A percentile compares a stretch with the other conserved stretches of the same genome.
Conservation (phyloP, 2,797 vertebrate species). For the Antennarius maculatus region DNA sequence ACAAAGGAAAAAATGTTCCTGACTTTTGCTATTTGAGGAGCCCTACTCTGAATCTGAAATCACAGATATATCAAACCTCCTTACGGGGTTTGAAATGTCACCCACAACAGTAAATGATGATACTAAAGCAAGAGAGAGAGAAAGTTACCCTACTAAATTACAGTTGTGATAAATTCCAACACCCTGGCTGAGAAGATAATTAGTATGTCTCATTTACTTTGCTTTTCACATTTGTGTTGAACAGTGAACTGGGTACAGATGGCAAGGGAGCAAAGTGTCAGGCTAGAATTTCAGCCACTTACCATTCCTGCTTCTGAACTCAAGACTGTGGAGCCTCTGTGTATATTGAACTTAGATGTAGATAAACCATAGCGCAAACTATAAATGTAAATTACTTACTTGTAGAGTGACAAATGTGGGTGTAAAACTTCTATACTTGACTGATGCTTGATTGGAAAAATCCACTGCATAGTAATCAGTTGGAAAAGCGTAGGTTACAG, state of each 20-base stretch:
- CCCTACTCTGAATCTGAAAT: conserved; percentile 1
- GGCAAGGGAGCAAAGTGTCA: conserved; percentile 13
- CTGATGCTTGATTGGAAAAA: too few species aligned
- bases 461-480: too few species aligned
- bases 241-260: conserved; percentile 32
- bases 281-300: conserved; percentile 18
- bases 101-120: neutral
- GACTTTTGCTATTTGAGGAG: neutral
- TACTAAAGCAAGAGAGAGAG: neutral
- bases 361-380: neutral
- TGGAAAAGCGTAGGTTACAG: too few species aligned
- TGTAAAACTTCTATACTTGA: too few species aligned
- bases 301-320: conserved; percentile 18
- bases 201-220: neutral
- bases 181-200: conserved; percentile 15
- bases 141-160: neutral
- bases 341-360: neutral
- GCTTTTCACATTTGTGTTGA: conserved; percentile 11
- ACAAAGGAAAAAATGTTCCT: neutral
- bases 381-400: neutral
- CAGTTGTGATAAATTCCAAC: neutral
- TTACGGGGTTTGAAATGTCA: neutral
- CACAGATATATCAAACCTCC: neutral
- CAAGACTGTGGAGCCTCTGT: neutral
- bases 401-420: neutral